Percentiles rank a stretch among this genome's conserved stretches.
These are phyloP conservation scores for Patagioenas fasciata DNA, from an alignment of 2,113 vertebrate species.

Conservation along the genomic window DNA sequence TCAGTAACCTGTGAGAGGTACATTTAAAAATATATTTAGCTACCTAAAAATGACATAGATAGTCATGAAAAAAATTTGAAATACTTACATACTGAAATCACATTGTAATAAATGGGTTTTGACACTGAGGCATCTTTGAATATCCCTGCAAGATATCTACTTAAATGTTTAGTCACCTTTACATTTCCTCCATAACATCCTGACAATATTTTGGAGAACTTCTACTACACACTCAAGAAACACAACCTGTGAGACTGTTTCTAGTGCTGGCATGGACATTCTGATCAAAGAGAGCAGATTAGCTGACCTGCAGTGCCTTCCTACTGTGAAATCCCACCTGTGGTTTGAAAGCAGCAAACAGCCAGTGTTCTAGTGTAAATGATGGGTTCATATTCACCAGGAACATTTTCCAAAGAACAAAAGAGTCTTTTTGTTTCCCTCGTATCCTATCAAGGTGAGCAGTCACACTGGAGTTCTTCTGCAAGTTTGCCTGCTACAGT, in stretches of 20 bases:
- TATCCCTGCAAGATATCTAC: background rate
- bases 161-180: background rate
- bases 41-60: background rate
- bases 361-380: background rate
- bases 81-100: background rate
- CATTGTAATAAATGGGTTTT: background rate
- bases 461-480: background rate
- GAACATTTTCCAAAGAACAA: background rate
- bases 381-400: background rate
- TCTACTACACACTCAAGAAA: background rate
- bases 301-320: background rate
- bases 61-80: background rate
- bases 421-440: background rate
- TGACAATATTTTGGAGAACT: background rate
- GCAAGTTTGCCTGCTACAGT: background rate
- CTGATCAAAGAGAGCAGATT: background rate
- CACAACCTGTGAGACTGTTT: background rate
- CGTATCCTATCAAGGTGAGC: background rate
- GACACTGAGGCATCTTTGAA: background rate
- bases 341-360: background rate
- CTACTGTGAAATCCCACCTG: accelerated
- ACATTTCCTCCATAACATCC: background rate
- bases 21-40: background rate
- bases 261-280: background rate
- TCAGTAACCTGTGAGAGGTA: background rate